Conservation (phyloP, 2,113 vertebrate species). For the Anhinga anhinga region DNA sequence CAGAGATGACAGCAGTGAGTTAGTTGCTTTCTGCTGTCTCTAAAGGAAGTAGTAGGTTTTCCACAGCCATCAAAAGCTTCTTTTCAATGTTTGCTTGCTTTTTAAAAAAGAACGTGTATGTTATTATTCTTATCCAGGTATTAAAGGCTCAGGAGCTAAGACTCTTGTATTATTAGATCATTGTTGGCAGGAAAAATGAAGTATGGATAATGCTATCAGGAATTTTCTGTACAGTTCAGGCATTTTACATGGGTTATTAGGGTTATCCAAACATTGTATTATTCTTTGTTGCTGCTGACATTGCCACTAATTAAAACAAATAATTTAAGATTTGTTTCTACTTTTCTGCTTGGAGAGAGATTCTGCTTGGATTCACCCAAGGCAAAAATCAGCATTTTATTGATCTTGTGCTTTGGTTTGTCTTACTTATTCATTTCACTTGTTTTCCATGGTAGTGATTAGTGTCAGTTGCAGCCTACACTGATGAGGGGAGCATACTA, state of each 20-base stretch:
- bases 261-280: background rate
- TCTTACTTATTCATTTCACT: background rate
- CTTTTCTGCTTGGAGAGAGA: background rate
- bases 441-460: background rate
- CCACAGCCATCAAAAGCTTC: background rate
- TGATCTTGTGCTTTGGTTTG: background rate
- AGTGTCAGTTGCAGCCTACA: background rate
- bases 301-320: background rate
- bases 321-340: background rate
- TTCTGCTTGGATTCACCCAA: background rate
- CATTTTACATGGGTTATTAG: background rate
- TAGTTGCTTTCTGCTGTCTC: background rate
- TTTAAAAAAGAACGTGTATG: background rate
- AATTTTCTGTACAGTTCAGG: background rate
- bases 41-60: background rate
- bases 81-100: background rate
- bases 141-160: background rate
- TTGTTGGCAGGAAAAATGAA: background rate
- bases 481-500: background rate
- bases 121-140: background rate
- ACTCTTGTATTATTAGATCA: background rate
- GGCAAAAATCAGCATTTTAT: background rate
- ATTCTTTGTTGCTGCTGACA: background rate
- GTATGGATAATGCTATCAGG: background rate
- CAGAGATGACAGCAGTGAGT: background rate